Evolutionary conservation across 1,140 invertebrate genomes (phyloP), one percentile per base, ranked within the genome.

Genomic region (Temnothorax nylanderi): DNA sequence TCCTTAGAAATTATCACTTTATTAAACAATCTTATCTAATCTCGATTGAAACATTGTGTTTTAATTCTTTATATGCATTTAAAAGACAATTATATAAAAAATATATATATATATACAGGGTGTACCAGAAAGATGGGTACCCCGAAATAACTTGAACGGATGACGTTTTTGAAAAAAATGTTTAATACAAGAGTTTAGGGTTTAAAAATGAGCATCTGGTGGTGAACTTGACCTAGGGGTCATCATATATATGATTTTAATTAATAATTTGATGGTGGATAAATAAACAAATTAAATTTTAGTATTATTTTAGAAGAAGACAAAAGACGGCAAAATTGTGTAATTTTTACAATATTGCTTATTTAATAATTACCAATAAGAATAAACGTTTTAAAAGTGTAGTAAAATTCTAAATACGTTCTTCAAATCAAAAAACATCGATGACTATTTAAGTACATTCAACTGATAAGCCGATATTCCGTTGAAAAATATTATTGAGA

Each of bases 401-500:
- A 6, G 8, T 4, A 3, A 67, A 51, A 65, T 16, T 69, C 3
- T 80, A 37, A 80, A 56, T 21, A 56, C 6, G 58, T 64, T 41
- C 11, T 71, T 71, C 1, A 21, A 56, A 41, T 32, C 10, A 32
- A n/a, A 1, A 32, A 71, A 69, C 32, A 32, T 71, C n/a, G 16
- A 56, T 56, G 11, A 71, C 44, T 67, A 37, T 56, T 41, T 6
- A 41, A 41, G 6, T 41, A 41, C 37, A 41, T 41, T 47, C 18
- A 78, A 81, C 16, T 51, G 49, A 58, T 69, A 69, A 80, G 34
- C 11, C 26, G 26, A 41, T 54, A 71, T 37, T 65, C 1, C 1
- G 3, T n/a, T 54, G 34, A 41, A 2, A 8, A 34, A 34, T 62
- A 62, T 16, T 34, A 13, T 54, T 51, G 34, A 41, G 16, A 4